Percentiles rank a stretch among this genome's conserved stretches.
Conservation (phyloP, 53 echinoderm and acorn worm genomes). For the Arbacia lixula region DNA sequence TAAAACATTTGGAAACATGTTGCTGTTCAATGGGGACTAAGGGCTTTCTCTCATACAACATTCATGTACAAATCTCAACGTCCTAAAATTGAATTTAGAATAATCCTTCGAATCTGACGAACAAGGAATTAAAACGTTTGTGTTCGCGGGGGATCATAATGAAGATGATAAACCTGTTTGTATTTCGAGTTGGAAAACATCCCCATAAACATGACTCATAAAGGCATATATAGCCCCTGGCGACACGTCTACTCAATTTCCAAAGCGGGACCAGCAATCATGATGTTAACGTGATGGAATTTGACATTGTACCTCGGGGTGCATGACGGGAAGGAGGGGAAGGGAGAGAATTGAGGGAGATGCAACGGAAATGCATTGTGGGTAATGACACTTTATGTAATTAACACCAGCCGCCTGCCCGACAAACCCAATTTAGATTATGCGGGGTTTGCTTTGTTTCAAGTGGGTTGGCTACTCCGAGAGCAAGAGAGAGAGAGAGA, state of each 20-base stretch:
- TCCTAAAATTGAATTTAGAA: no score
- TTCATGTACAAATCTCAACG: no score
- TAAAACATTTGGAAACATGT: no score
- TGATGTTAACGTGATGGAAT: constrained; percentile 31
- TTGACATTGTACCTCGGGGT: background rate
- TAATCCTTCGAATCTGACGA: no score
- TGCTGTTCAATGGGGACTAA: no score
- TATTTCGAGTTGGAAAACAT: constrained; percentile 1
- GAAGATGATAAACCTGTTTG: background rate
- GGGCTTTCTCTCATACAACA: no score
- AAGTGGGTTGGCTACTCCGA: background rate
- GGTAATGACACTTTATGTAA: constrained; percentile 13
- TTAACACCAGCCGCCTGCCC: constrained; percentile 10
- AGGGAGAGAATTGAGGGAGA: no score
- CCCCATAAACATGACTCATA: constrained; percentile 16
- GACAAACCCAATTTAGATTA: constrained; percentile 12
- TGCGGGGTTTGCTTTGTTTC: background rate
- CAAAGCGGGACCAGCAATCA: constrained; percentile 1
- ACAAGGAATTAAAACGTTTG: background rate
- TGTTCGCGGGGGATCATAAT: background rate
- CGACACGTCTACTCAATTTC: no score
- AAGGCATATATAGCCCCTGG: background rate
- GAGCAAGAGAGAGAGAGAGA: background rate
- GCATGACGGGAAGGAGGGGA: no score
- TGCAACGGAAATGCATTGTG: no score